phyloP scores from a whole-genome alignment of 2,888 invertebrate species.

The Pristionchus mayeri region DNA sequence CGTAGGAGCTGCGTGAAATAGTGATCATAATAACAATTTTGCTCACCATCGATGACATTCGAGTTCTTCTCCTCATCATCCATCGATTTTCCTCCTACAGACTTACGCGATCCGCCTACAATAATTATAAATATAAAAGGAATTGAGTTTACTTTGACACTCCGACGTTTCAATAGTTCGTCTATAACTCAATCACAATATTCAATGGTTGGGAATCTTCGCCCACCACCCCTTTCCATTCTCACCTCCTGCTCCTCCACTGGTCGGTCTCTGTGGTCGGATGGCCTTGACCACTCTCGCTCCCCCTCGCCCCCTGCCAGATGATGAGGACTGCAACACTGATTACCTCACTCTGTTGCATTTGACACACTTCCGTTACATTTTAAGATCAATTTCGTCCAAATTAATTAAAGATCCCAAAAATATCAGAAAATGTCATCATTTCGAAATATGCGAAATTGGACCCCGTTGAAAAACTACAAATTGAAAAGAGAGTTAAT shows the following conservation, averaged over 20 bases:
- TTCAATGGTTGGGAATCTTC: too few relatives aligned
- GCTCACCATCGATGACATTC: background rate
- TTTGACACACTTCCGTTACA: too few relatives aligned
- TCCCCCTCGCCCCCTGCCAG: background rate
- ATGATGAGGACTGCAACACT: slow-evolving; percentile 33
- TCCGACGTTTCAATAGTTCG: background rate
- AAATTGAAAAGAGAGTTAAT: too few relatives aligned
- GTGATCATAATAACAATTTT: too few relatives aligned
- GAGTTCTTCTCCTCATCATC: slow-evolving; percentile 9
- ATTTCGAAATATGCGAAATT: too few relatives aligned
- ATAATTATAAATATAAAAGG: background rate
- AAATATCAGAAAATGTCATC: too few relatives aligned
- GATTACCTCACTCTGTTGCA: too few relatives aligned
- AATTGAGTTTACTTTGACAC: background rate
- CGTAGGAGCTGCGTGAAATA: too few relatives aligned
- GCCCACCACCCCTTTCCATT: background rate
- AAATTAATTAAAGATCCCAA: too few relatives aligned
- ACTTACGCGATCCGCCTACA: background rate
- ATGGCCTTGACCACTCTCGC: slow-evolving; percentile 46
- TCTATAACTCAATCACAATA: background rate
- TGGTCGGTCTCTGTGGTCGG: slow-evolving; percentile 36
- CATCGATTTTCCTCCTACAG: background rate
- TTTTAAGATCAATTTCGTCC: too few relatives aligned
- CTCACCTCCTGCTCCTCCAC: background rate
- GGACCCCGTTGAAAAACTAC: too few relatives aligned